These are phyloP conservation scores for Anolis carolinensis DNA, from an alignment of 2,113 vertebrate genomes.

Conservation along the genomic window DNA sequence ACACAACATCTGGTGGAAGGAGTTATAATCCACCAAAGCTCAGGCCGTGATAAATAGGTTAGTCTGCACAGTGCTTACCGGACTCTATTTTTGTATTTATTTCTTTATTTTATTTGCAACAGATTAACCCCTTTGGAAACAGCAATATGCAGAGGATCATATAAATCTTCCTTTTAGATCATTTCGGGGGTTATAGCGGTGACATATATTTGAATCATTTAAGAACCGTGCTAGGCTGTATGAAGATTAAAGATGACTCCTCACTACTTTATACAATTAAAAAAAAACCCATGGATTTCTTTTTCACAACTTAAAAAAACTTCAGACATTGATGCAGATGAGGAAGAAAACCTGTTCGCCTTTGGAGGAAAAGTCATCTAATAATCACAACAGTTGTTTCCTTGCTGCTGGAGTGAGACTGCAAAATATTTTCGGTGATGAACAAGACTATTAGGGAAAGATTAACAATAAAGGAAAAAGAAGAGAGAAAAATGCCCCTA, in stretches of 20 bases:
- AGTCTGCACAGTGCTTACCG: too few relatives aligned
- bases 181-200: not conserved
- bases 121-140: too few relatives aligned
- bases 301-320: not conserved
- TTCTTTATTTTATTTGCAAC: too few relatives aligned
- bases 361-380: not conserved
- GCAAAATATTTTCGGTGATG: not conserved
- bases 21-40: too few relatives aligned
- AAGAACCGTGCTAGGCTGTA: not conserved
- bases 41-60: too few relatives aligned
- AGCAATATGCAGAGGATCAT: not conserved
- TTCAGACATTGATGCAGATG: not conserved
- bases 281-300: too few relatives aligned
- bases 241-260: not conserved
- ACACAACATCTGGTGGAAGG: too few relatives aligned
- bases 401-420: not conserved
- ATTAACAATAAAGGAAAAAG: fast-evolving
- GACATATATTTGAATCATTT: not conserved
- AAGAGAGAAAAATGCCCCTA: not conserved
- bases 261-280: too few relatives aligned
- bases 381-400: not conserved
- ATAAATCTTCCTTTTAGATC: not conserved
- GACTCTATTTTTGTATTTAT: too few relatives aligned
- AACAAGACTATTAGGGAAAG: not conserved
- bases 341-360: not conserved